Conservation (phyloP, 2,888 invertebrate genomes). For the Cynaeus angustus region DNA sequence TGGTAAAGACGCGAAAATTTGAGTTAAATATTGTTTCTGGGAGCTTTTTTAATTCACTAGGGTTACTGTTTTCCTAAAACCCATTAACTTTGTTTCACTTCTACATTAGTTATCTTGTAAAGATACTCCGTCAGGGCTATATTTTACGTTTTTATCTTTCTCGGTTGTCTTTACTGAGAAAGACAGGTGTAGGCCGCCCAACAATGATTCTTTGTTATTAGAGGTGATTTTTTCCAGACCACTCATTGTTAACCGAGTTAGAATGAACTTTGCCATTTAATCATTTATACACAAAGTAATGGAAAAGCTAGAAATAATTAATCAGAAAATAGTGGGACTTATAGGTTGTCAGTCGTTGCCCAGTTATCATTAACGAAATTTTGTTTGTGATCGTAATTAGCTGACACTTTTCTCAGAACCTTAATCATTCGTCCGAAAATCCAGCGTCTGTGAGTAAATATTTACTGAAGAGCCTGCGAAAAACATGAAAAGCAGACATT, state of each 20-base stretch:
- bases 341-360: background rate
- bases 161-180: constrained; percentile 3
- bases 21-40: too few relatives aligned
- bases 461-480: constrained; percentile 20
- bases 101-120: constrained; percentile 10
- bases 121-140: constrained; percentile 6
- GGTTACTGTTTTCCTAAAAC: background rate
- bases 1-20: too few relatives aligned
- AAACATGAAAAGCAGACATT: constrained; percentile 17
- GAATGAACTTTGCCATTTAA: constrained; percentile 16
- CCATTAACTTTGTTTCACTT: constrained; percentile 3
- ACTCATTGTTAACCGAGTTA: constrained; percentile 10
- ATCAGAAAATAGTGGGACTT: constrained; percentile 4
- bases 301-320: constrained; percentile 8
- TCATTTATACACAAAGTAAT: constrained; percentile 5
- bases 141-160: constrained; percentile 21
- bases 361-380: background rate
- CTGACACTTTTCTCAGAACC: background rate
- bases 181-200: constrained; percentile 18
- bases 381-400: constrained; percentile 9
- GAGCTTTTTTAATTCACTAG: too few relatives aligned
- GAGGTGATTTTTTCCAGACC: constrained; percentile 3
- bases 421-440: background rate
- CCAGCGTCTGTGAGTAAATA: constrained; percentile 10
- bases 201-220: constrained; percentile 29